Evolutionary conservation across 2,888 invertebrate genomes (phyloP), one percentile per base, ranked within the genome.

Genomic region (Aporophyla lueneburgensis): DNA sequence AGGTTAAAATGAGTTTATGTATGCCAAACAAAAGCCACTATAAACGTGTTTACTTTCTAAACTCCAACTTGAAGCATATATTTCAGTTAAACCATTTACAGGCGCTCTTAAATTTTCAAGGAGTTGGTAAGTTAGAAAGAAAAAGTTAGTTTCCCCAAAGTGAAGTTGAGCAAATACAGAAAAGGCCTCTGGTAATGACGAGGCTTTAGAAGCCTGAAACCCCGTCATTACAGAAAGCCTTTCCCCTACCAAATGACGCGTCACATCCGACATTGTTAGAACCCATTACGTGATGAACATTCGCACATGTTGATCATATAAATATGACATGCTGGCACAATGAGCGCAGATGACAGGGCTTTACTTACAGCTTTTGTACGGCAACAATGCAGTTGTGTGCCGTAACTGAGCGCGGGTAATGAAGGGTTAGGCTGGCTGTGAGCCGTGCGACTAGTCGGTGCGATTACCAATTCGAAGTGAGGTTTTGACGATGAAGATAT

Each of bases 301-400:
- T 70, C 24, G 16, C 62, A 76, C 49, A 71, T 74, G 81, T 72
- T 83, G 68, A 76, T 81, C 61, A 59, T 59, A 65, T 62, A 71
- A 85, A 81, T 75, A 74, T 75, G 86, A 68, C 77, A 54, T 61
- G 78, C 21, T 16, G 4, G 24, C 49, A 85, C 81, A 85, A 85
- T 86, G 46, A 76, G 46, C 51, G 62, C 19, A 74, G 74, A 75
- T 81, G 77, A 75, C 76, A 74, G 6, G 61, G 83, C 78, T 71
- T 83, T 83, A 72, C 78, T 86, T 71, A 74, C 86, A 77, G 81
- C 89, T 90, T 90, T 91, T 92, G 89, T 92, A 76, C 61, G 65
- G 75, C 84, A 88, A 92, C 92, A 92, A 92, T 92, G 92, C 90
- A 89, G 82, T 89, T 89, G 89, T 86, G 88, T 84, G 81, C 84